phyloP scores from a whole-genome alignment of 2,113 vertebrate genomes.

The Callipepla californica region DNA sequence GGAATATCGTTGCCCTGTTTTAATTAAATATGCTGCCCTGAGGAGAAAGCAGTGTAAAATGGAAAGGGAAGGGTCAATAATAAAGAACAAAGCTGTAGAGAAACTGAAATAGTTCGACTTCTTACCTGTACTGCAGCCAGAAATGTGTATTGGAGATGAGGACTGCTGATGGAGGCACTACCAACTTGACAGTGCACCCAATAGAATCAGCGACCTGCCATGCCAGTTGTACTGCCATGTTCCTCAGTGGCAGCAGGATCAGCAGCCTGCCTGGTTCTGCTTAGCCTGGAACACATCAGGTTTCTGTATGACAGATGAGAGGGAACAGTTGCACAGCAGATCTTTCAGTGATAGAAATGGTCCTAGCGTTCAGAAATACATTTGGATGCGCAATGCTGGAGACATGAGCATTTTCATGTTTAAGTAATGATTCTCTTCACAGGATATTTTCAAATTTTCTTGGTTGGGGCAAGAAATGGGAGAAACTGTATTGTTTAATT shows the following conservation, averaged over 20 bases:
- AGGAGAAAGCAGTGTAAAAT: not conserved
- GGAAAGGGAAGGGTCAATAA: not conserved
- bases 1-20: not conserved
- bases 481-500: not conserved
- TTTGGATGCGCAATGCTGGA: not conserved
- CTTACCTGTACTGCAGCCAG: not conserved
- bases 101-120: not conserved
- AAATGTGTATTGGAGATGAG: not conserved
- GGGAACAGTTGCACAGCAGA: not conserved
- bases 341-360: not conserved
- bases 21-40: not conserved
- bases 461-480: not conserved
- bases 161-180: not conserved
- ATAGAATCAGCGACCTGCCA: not conserved
- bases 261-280: not conserved
- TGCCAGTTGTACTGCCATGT: not conserved
- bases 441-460: not conserved
- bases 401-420: not conserved
- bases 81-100: not conserved
- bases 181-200: not conserved
- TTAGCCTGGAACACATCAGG: fast-evolving
- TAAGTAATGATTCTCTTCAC: not conserved
- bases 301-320: not conserved
- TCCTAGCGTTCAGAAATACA: not conserved
- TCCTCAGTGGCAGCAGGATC: not conserved